Percentiles rank a stretch among this genome's conserved stretches.
Conservation (phyloP, 2,888 invertebrate species). For the Cosmia trapezina region DNA sequence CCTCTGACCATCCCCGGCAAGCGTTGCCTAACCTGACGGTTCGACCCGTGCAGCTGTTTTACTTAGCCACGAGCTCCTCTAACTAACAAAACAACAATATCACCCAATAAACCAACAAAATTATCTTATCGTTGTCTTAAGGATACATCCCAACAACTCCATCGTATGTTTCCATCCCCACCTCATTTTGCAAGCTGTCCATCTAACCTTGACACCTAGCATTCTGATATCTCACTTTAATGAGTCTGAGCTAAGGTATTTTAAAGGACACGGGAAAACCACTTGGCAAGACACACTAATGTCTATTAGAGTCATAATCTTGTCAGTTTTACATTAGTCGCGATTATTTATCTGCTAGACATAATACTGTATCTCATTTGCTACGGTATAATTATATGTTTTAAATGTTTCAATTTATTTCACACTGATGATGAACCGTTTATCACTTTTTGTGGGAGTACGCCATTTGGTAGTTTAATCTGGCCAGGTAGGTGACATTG, state of each 20-base stretch:
- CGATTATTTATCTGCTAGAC: slow-evolving; percentile 34
- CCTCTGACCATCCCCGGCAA: too few species aligned
- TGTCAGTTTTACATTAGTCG: slow-evolving; percentile 22
- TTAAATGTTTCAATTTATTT: slow-evolving; percentile 38
- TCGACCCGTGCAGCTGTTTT: too few species aligned
- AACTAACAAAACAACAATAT: too few species aligned
- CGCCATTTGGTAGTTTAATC: background rate
- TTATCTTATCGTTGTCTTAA: too few species aligned
- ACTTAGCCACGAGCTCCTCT: too few species aligned
- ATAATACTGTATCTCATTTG: slow-evolving; percentile 38
- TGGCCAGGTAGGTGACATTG: background rate
- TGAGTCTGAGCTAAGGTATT: slow-evolving; percentile 54
- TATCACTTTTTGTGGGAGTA: background rate
- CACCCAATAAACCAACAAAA: too few species aligned
- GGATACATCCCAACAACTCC: background rate
- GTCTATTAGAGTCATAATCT: slow-evolving; percentile 43
- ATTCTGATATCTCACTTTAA: slow-evolving; percentile 58
- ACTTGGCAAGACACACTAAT: slow-evolving; percentile 18
- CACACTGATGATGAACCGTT: background rate
- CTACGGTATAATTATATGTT: slow-evolving; percentile 18
- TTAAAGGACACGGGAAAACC: slow-evolving; percentile 41
- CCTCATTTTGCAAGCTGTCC: slow-evolving; percentile 64
- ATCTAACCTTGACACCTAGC: slow-evolving; percentile 58
- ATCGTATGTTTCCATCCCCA: slow-evolving; percentile 49
- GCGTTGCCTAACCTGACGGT: too few species aligned